These are phyloP conservation scores for Suncus etruscus DNA, from an alignment of 2,113 vertebrate genomes.

Conservation along the genomic window DNA sequence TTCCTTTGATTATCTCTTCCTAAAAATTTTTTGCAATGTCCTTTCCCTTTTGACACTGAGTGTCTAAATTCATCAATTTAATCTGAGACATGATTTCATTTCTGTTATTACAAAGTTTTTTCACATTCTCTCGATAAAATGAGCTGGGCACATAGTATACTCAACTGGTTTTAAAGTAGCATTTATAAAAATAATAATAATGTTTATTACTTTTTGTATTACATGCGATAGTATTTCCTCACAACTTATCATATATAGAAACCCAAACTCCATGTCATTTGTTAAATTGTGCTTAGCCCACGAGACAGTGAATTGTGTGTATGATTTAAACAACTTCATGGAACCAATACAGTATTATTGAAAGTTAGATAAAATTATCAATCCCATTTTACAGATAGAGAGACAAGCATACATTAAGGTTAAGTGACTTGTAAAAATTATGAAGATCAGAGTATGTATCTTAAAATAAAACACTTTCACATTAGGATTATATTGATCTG, in stretches of 20 bases:
- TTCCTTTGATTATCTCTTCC: background rate
- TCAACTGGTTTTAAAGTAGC: background rate
- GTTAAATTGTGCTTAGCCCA: too few relatives aligned
- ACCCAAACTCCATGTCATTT: too few relatives aligned
- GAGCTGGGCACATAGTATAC: too few relatives aligned
- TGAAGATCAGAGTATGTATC: background rate
- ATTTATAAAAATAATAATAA: too few relatives aligned
- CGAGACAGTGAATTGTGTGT: background rate
- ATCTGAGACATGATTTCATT: background rate
- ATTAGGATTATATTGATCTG: background rate
- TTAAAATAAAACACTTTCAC: background rate
- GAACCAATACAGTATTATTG: background rate
- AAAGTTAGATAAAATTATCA: background rate
- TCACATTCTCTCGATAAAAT: background rate
- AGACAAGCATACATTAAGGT: background rate
- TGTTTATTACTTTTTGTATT: too few relatives aligned
- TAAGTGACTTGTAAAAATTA: background rate
- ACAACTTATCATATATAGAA: too few relatives aligned
- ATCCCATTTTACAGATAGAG: background rate
- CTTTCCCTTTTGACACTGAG: background rate
- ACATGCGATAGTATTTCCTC: too few relatives aligned
- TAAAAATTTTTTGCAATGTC: background rate
- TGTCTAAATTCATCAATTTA: background rate
- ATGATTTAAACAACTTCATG: background rate
- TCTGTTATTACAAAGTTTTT: background rate